Base-by-base conservation (phyloP, 2,797 vertebrate species). In the Smutsia temminckii region DNA sequence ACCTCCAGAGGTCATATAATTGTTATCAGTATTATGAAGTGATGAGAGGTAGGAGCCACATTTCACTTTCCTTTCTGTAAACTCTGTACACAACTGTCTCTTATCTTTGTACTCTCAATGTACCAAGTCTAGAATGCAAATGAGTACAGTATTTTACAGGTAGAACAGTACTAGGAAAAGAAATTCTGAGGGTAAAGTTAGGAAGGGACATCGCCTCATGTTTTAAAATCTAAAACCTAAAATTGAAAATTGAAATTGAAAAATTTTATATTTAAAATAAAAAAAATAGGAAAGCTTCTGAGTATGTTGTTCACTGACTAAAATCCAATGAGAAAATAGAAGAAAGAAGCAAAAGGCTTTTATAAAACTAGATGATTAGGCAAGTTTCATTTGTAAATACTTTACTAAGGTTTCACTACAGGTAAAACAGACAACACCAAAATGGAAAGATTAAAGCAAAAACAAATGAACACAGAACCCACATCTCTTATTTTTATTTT, bases 1-100 rank as follows among this genome's bases (percentile, higher is more conserved):
- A 32, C 9, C 93, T 94, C 18, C 42, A 81, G 49, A 85, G 20
- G 42, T 53, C 57, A 71, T 40, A 86, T 32, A 64, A 88, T 16
- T 74, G 27, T 64, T 77, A 77, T 21, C 59, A 68, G 75, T 66
- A 91, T 94, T 91, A 86, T 71, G 75, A 95, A 89, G 32, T 75
- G 61, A 57, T 64, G 12, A 92, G 12, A 81, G 3, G 40, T 20
- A 91, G 25, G 20, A 69, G 20, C 20, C 66, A 59, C 20, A 20
- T 42, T 42, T 75, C 71, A n/a, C 69, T 68, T 87, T 53, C 23
- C 16, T 77, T 80, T 83, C 83, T 91, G 9, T 20, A 87, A 89
- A 91, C 6, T 71, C 32, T 53, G 75, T 68, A 83, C 0, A 81
- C 20, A 61, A 25, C 29, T 51, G 7, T 49, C 27, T 92, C 75